A percentile compares a stretch with the other conserved stretches of the same genome.
These are phyloP conservation scores for Lochmaea capreae DNA, from an alignment of 2,888 invertebrate species.

Conservation along the genomic window DNA sequence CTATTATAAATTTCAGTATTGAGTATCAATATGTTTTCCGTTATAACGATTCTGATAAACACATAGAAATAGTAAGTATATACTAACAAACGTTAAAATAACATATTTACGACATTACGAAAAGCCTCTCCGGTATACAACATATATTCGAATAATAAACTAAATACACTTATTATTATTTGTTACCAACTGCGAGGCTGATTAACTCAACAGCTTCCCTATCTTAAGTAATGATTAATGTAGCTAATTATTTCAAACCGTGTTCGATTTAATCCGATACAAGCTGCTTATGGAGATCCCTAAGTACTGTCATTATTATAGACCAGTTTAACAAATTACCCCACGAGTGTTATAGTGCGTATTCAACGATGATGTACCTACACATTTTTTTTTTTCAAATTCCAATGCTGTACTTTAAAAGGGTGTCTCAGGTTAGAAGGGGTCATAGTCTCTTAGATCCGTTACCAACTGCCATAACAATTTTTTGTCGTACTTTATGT, in stretches of 20 bases:
- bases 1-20: too few species aligned
- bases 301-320: constrained; percentile 38
- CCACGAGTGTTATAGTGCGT: neutral
- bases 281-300: constrained; percentile 45
- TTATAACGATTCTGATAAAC: neutral
- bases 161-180: constrained; percentile 48
- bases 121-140: constrained; percentile 11
- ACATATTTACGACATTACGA: constrained; percentile 21
- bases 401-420: neutral
- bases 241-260: constrained; percentile 49
- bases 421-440: too few species aligned
- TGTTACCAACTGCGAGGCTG: constrained; percentile 50
- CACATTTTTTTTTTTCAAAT: neutral
- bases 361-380: neutral
- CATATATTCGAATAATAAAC: constrained; percentile 31
- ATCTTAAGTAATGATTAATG: constrained; percentile 51
- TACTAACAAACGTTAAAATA: neutral
- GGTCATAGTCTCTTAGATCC: too few species aligned
- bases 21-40: neutral
- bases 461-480: neutral
- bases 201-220: constrained; percentile 52
- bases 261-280: constrained; percentile 46
- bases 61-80: neutral
- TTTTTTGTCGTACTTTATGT: neutral
- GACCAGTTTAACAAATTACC: constrained; percentile 9